A percentile compares a stretch with the other conserved stretches of the same genome.
Conservation (phyloP, 2,113 vertebrate genomes). For the Poeciliopsis prolifica region DNA sequence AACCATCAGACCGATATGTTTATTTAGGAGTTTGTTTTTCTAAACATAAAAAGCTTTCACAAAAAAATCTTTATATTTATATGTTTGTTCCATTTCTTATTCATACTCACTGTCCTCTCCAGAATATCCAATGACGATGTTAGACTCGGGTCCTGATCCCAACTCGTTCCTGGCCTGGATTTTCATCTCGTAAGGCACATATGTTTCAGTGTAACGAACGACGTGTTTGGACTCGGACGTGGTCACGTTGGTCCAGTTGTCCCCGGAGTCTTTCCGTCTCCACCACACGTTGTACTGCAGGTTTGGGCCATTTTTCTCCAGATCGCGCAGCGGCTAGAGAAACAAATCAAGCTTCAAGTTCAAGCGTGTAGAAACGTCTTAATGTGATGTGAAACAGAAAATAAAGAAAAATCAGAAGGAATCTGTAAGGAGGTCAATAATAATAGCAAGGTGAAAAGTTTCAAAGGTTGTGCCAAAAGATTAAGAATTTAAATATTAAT, state of each 20-base stretch:
- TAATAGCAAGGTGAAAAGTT: too few species aligned
- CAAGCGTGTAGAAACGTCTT: too few species aligned
- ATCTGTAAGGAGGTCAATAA: too few species aligned
- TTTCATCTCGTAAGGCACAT: slow-evolving; percentile 92
- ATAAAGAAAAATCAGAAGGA: too few species aligned
- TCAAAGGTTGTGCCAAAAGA: too few species aligned
- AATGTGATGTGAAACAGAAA: too few species aligned
- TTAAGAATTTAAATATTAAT: too few species aligned
- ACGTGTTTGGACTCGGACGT: slow-evolving; percentile 80
- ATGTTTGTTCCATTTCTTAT: not conserved
- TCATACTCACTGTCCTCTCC: slow-evolving; percentile 93
- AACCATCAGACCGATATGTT: not conserved
- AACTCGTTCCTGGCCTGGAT: slow-evolving; percentile 93
- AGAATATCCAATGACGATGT: slow-evolving; percentile 87
- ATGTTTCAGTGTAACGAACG: slow-evolving; percentile 87
- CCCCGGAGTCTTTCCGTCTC: slow-evolving; percentile 82
- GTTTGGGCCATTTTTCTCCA: slow-evolving; percentile 88
- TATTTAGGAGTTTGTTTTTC: not conserved
- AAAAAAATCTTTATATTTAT: not conserved
- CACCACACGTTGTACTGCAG: slow-evolving; percentile 89
- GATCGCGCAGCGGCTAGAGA: slow-evolving; percentile 77
- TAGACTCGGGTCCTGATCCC: slow-evolving; percentile 87
- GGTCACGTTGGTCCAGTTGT: slow-evolving; percentile 86
- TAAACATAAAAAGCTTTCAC: too few species aligned
- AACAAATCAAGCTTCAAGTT: not conserved